Percentiles rank a stretch among this genome's conserved stretches.
phyloP scores from a whole-genome alignment of 2,113 vertebrate species.

The Oreotrochilus melanogaster region DNA sequence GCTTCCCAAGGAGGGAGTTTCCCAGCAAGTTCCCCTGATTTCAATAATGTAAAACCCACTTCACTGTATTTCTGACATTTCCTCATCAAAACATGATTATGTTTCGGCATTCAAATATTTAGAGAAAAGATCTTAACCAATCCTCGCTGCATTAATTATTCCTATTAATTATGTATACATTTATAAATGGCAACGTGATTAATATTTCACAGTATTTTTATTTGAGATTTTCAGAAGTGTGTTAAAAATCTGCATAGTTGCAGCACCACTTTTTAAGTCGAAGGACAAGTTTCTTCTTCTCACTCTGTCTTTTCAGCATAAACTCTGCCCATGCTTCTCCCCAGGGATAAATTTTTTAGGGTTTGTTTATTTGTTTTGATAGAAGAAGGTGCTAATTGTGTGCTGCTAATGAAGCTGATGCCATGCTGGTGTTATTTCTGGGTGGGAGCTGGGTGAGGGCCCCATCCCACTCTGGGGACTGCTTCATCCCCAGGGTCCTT shows the following conservation, averaged over 20 bases:
- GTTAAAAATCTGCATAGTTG: constrained; percentile 55
- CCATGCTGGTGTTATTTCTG: accelerated
- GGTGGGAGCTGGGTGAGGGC: accelerated
- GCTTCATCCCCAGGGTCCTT: background rate
- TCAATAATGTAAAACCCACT: constrained; percentile 6
- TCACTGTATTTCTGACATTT: constrained; percentile 39
- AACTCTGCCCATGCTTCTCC: background rate
- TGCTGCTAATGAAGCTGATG: background rate
- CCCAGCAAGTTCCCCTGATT: background rate
- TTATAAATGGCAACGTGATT: constrained; percentile 74
- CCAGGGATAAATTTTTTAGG: background rate
- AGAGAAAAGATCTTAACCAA: constrained; percentile 45
- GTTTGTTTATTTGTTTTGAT: background rate
- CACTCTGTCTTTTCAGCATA: background rate
- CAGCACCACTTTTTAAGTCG: constrained; percentile 32
- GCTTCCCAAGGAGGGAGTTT: background rate
- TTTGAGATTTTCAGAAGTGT: constrained; percentile 43
- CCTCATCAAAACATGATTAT: constrained; percentile 65
- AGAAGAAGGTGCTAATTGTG: background rate
- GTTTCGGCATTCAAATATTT: constrained; percentile 69
- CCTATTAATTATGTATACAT: constrained; percentile 69
- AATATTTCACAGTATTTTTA: constrained; percentile 74
- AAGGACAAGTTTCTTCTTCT: constrained; percentile 19
- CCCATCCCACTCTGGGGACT: accelerated
- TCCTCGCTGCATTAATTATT: constrained; percentile 65